Evolutionary conservation across 2,888 invertebrate genomes (phyloP).

Genomic region (Buathra laborator): DNA sequence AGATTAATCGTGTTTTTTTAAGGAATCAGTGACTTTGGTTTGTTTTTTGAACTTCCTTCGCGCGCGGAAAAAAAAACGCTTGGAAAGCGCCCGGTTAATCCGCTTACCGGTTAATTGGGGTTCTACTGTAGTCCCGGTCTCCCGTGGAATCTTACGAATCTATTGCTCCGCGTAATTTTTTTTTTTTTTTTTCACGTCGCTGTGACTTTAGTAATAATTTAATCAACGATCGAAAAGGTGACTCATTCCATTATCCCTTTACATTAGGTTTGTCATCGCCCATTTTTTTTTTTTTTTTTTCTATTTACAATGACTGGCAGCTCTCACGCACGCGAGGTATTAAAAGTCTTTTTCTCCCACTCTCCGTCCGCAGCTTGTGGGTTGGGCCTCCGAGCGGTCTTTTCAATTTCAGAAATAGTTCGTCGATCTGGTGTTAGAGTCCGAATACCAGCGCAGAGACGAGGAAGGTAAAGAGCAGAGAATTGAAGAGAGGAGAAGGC

Average conservation of each 20-base stretch:
- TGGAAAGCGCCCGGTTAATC: too few species aligned
- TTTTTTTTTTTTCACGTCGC: too few species aligned
- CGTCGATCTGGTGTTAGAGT: constrained; percentile 46
- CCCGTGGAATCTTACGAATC: too few species aligned
- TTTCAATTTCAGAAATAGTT: constrained; percentile 75
- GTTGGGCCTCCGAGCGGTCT: constrained; percentile 28
- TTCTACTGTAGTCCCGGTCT: too few species aligned
- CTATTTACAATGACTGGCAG: not conserved
- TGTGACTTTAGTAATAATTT: not conserved
- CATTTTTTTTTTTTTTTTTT: constrained; percentile 31
- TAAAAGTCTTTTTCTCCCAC: not conserved
- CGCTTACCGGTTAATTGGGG: too few species aligned
- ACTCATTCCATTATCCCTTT: too few species aligned
- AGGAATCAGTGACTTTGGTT: too few species aligned
- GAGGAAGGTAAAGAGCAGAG: not conserved
- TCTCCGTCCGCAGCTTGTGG: not conserved
- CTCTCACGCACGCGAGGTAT: not conserved
- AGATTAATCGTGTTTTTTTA: too few species aligned
- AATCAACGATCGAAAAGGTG: too few species aligned
- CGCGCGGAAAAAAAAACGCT: too few species aligned
- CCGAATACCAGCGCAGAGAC: constrained; percentile 5
- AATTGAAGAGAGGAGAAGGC: constrained; percentile 7
- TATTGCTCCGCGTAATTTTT: too few species aligned
- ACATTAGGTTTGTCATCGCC: not conserved
- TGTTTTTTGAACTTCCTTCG: too few species aligned